These are phyloP conservation scores for Tylochromis polylepis DNA, from an alignment of 2,113 vertebrate species.

Conservation along the genomic window DNA sequence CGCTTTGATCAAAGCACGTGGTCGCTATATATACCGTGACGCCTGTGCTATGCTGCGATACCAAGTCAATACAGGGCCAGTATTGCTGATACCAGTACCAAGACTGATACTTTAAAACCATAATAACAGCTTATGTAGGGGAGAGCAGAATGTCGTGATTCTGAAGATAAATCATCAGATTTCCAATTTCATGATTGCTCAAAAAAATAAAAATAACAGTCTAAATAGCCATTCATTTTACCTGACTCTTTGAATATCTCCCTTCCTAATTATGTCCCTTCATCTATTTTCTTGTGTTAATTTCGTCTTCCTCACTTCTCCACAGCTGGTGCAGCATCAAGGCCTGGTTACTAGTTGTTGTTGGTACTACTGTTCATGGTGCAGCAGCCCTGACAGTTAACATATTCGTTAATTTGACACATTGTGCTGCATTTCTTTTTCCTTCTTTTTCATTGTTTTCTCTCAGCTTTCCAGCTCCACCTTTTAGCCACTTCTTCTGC, in stretches of 20 bases:
- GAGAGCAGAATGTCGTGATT: not conserved
- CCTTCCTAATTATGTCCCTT: not conserved
- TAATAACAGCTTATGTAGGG: not conserved
- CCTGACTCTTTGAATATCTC: not conserved
- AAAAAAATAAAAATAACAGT: not conserved
- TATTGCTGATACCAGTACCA: not conserved
- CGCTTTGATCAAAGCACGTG: not conserved
- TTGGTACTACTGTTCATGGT: not conserved
- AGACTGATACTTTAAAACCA: not conserved
- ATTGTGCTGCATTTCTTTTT: not conserved
- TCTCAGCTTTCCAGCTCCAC: not conserved
- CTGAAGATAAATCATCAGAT: not conserved
- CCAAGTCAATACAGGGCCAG: accelerated
- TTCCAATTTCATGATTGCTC: not conserved
- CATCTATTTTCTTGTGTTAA: not conserved
- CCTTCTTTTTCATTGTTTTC: not conserved
- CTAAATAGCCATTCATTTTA: not conserved
- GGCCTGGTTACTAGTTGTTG: not conserved
- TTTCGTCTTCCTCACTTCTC: not conserved
- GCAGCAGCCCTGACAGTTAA: not conserved
- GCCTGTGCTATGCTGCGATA: not conserved
- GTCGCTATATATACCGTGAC: not conserved
- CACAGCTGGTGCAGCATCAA: not conserved
- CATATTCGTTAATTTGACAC: not conserved
- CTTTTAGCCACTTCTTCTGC: not conserved